These are phyloP conservation scores for Prunella himalayana DNA, from an alignment of 2,113 vertebrate species.

Conservation along the genomic window DNA sequence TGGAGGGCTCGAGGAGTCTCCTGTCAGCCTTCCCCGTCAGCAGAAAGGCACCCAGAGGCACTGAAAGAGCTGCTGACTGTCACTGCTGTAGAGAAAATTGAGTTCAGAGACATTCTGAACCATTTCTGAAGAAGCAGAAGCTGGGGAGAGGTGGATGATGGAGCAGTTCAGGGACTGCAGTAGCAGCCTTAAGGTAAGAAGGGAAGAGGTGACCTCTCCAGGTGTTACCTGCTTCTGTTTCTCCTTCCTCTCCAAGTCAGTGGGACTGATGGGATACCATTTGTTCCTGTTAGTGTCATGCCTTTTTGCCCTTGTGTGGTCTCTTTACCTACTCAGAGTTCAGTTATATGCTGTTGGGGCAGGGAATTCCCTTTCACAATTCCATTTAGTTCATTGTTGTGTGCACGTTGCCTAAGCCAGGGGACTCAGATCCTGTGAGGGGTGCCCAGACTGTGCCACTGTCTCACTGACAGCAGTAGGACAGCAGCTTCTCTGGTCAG, in stretches of 20 bases:
- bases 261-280: not conserved
- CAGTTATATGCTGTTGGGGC: not conserved
- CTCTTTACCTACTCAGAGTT: not conserved
- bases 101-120: not conserved
- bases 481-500: not conserved
- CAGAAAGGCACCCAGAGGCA: not conserved
- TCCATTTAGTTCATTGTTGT: not conserved
- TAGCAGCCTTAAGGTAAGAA: slow-evolving; percentile 15
- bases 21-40: not conserved
- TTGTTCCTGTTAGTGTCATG: not conserved
- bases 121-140: not conserved
- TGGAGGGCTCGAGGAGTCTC: not conserved
- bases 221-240: not conserved
- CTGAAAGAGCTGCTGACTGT: not conserved
- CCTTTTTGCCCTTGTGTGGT: not conserved
- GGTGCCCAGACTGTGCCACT: not conserved
- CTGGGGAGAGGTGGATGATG: not conserved
- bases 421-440: not conserved
- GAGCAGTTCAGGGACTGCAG: not conserved
- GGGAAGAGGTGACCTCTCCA: not conserved
- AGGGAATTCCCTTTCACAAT: not conserved
- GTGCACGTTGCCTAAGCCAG: not conserved
- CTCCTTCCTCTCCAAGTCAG: not conserved
- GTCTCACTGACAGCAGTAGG: not conserved
- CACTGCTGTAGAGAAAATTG: not conserved